Conservation (phyloP, 2,797 vertebrate species). For the Schizopygopsis pylzovi region DNA sequence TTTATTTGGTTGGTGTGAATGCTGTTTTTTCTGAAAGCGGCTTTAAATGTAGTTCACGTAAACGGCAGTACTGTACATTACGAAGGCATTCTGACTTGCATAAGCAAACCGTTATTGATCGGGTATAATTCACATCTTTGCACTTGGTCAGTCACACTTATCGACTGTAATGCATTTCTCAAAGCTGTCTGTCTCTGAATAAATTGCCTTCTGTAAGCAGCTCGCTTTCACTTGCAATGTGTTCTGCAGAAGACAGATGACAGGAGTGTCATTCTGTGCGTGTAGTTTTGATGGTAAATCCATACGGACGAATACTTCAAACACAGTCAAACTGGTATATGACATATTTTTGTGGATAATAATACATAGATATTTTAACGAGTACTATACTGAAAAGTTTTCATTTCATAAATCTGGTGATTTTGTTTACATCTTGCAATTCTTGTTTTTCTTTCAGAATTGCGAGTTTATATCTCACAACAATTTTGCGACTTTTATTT, state of each 20-base stretch:
- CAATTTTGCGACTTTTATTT: background rate
- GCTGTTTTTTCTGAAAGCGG: background rate
- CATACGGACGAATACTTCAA: background rate
- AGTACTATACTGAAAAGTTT: background rate
- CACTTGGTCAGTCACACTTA: background rate
- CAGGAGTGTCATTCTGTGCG: background rate
- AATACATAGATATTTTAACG: no score
- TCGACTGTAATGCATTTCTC: background rate
- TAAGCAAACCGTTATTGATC: background rate
- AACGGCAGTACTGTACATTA: background rate
- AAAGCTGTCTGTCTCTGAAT: background rate
- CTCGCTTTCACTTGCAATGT: background rate
- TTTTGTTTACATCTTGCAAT: background rate
- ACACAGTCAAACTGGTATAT: background rate
- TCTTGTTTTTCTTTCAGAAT: background rate
- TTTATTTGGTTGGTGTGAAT: background rate
- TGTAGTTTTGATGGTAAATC: slow-evolving; percentile 4
- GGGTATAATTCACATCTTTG: background rate
- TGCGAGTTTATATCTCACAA: background rate
- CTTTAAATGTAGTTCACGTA: background rate
- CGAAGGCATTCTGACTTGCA: background rate
- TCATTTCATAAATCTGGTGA: background rate
- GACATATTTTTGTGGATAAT: background rate
- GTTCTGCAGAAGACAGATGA: background rate
- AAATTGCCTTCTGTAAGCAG: background rate